Evolutionary conservation across 1,140 invertebrate genomes (phyloP), one percentile per base, ranked within the genome.

Genomic region (Colletes gigas): DNA sequence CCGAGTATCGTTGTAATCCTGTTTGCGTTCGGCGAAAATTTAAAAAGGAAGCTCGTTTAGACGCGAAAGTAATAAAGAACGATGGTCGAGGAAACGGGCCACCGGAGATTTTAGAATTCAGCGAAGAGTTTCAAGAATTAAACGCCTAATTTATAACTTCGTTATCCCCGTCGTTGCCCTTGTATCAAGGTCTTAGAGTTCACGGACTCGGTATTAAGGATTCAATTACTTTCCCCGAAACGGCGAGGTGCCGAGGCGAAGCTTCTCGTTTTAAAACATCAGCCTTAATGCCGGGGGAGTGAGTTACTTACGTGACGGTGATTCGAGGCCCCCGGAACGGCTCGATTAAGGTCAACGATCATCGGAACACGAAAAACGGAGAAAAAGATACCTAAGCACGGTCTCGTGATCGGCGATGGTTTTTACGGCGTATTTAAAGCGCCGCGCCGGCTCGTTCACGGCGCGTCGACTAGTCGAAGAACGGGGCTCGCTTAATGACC

Each of bases 401-500:
- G 17, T 57, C 62, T 72, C 67, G 66, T 59, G 60, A 70, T 76
- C 66, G 55, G 63, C 65, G 47, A 70, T 81, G 72, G 57, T 52
- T 77, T 71, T 83, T 67, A 78, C 15, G 72, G 69, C 47, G 67
- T 39, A 19, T 71, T 78, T 67, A 65, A 82, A 77, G 47, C 52
- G 44, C 15, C 21, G 3, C 5, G 30, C 62, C 9, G 52, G 14
- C 50, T n/a, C 6, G 44, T 39, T 30, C 60, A 15, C 9, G 19
- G 30, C 59, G 41, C n/a, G 60, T 6, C 41, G 60, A 75, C 30
- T 30, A 30, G 30, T 30, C 30, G 47, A 55, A 30, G 72, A 82
- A 70, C 30, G 30, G 30, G 66, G 39, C 57, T 54, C 65, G 47
- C 21, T 83, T 83, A 82, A 83, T 83, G 72, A 83, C 80, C 68